phyloP scores from a whole-genome alignment of 2,888 invertebrate genomes.

The Baccha elongata region DNA sequence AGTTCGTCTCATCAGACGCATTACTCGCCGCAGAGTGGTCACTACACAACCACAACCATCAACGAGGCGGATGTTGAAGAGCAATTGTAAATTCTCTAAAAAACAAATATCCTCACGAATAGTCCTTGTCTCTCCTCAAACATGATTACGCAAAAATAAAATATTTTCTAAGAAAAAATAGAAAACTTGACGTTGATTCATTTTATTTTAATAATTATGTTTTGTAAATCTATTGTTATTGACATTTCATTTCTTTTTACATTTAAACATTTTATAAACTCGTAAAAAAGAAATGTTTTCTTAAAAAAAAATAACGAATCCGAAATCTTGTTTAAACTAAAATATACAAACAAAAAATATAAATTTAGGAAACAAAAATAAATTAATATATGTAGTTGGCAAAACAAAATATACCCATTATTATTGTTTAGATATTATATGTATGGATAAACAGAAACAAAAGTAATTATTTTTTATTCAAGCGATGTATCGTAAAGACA shows the following conservation, averaged over 20 bases:
- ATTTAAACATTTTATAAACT: conserved; percentile 5
- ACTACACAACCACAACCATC: conserved; percentile 58
- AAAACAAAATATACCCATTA: conserved; percentile 10
- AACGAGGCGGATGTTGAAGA: conserved; percentile 55
- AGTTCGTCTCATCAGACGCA: conserved; percentile 64
- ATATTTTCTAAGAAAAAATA: conserved; percentile 13
- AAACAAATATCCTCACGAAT: conserved; percentile 2
- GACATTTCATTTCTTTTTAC: conserved; percentile 3
- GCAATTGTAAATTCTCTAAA: conserved; percentile 42
- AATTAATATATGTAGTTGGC: conserved; percentile 11
- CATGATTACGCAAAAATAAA: background rate
- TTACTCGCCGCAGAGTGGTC: conserved; percentile 52
- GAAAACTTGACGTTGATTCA: background rate
- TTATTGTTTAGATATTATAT: conserved; percentile 45
- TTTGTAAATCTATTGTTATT: conserved; percentile 26
- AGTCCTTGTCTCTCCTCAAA: background rate
- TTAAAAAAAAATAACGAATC: background rate
- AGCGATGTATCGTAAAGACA: conserved; percentile 66
- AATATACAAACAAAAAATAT: conserved; percentile 3
- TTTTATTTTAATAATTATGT: conserved; percentile 16
- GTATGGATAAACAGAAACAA: conserved; percentile 31
- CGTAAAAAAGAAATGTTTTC: background rate
- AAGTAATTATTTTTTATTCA: conserved; percentile 62
- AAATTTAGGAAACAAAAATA: conserved; percentile 16
- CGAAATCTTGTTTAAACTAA: background rate